Base-by-base conservation (phyloP, 2,113 vertebrate genomes). In the Eulacestoma nigropectus region DNA sequence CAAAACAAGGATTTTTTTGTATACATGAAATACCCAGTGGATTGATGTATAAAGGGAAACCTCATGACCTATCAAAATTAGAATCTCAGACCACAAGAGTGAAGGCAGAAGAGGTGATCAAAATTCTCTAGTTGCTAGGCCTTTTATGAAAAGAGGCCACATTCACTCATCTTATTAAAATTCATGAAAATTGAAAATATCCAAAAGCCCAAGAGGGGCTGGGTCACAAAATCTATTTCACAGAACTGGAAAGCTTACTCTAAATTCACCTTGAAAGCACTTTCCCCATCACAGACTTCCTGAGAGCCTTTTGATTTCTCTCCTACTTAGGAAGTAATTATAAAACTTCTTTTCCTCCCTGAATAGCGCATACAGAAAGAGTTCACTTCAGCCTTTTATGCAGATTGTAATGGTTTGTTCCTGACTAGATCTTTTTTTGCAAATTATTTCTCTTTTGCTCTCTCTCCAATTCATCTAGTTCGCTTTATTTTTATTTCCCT, bases 221-320 rank as follows among this genome's bases (percentile, higher is more conserved):
- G 89, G 68, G 68, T 91, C 75, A 95, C 60, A 96, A 96, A 96
- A 82, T 68, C 72, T 79, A n/a, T 91, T 95, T 88, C 79, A 86
- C 52, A 63, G 64, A 92, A 87, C 49, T 27, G 33, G 49, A 59
- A 94, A 88, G 56, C 60, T 91, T 96, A 82, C 44, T 93, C 55
- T 85, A 90, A 95, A 90, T 87, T 96, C 84, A 97, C 91, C 89
- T 95, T 95, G 89, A 96, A 97, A 97, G 65, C 49, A 67, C 55
- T 82, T 89, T 89, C 74, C 62, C 73, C 55, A 82, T 76, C 75
- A 84, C 56, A 78, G 77, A 35, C 64, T 96, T 92, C 72, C 53
- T n/a, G 42, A 88, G 35, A 88, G 76, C 47, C 72, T 95, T 96
- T 96, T 78, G 46, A 80, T 95, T 97, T 90, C 69, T 92, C 73